Evolutionary conservation across 92 coral and sea anemone genomes (phyloP), one percentile per base, ranked within the genome.

Genomic region (Desmophyllum pertusum): DNA sequence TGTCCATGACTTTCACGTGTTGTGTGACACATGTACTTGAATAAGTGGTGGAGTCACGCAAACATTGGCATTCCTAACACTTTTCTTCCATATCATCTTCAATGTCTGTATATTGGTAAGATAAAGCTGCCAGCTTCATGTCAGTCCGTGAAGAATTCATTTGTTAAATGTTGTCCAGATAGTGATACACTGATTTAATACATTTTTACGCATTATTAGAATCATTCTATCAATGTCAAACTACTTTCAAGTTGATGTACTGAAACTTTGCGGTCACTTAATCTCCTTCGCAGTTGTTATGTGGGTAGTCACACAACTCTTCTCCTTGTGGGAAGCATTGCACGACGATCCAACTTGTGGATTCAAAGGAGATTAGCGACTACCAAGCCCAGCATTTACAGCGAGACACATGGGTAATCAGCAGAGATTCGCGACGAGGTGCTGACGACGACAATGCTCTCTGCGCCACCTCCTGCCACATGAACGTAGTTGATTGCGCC

Each of bases 381-480:
- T 0, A 33, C 45, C 29, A 67, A 15, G 42, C 45, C 40, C 2
- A 5, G 10, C 10, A 23, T 33, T 67, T 43, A 72, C 77, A 72
- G 37, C 23, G 21, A 0, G 19, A 82, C 46, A 39, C 86, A 72
- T 0, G 86, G 78, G 36, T 41, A 82, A 71, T 73, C 46, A 2
- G 57, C 71, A 1, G 79, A 71, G 37, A 72, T 55, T 3, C 5
- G 68, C 1, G 79, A 71, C 3, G 72, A 82, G 30, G 86, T 72
- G 45, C 79, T 72, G 23, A 82, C 30, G 23, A 72, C 72, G 41
- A 82, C 45, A 19, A 82, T 23, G 23, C 72, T 41, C 59, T 82
- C 86, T 0, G 79, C n/a, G 37, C 79, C 86, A 10, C 86, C 72
- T 40, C 57, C 79, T 29, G 86, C 86, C 7, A 82, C 78, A 42